A percentile compares a stretch with the other conserved stretches of the same genome.
Evolutionary conservation across 2,888 invertebrate species (phyloP).

Genomic region (Bembecia ichneumoniformis): DNA sequence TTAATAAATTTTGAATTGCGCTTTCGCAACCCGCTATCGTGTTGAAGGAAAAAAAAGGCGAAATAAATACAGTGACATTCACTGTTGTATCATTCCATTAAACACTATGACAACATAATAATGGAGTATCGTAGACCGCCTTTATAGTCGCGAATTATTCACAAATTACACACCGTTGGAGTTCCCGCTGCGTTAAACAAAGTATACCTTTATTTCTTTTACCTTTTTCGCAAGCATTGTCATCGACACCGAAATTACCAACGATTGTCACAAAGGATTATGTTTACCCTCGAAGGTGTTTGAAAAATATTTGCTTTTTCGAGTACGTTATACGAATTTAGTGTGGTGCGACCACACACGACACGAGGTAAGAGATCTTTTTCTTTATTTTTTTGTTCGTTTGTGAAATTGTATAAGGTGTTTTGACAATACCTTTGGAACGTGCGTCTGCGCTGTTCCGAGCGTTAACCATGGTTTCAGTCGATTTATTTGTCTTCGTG

Average conservation of each 20-base stretch:
- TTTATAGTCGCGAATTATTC: slow-evolving; percentile 48
- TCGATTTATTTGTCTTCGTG: slow-evolving; percentile 39
- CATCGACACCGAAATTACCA: slow-evolving; percentile 61
- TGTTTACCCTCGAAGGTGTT: slow-evolving; percentile 54
- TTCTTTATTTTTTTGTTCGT: slow-evolving; percentile 25
- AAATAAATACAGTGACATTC: slow-evolving; percentile 18
- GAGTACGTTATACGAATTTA: slow-evolving; percentile 56
- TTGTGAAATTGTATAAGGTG: slow-evolving; percentile 64
- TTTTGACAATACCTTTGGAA: slow-evolving; percentile 64
- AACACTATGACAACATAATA: slow-evolving; percentile 56
- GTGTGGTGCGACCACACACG: slow-evolving; percentile 37
- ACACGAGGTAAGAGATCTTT: slow-evolving; percentile 37
- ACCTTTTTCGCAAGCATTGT: slow-evolving; percentile 43
- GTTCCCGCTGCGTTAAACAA: slow-evolving; percentile 54
- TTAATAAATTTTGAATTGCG: no score
- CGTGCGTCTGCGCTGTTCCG: slow-evolving; percentile 56
- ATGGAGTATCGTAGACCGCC: slow-evolving; percentile 30
- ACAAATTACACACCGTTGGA: slow-evolving; percentile 59
- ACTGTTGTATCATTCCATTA: slow-evolving; percentile 30
- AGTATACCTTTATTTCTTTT: slow-evolving; percentile 27
- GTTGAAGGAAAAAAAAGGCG: slow-evolving; percentile 10
- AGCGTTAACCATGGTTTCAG: slow-evolving; percentile 57
- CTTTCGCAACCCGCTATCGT: background rate
- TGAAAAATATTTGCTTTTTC: slow-evolving; percentile 69
- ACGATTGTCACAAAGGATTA: slow-evolving; percentile 58